Conservation (phyloP, 1,140 invertebrate species). For the Drosophila ercepeae region DNA sequence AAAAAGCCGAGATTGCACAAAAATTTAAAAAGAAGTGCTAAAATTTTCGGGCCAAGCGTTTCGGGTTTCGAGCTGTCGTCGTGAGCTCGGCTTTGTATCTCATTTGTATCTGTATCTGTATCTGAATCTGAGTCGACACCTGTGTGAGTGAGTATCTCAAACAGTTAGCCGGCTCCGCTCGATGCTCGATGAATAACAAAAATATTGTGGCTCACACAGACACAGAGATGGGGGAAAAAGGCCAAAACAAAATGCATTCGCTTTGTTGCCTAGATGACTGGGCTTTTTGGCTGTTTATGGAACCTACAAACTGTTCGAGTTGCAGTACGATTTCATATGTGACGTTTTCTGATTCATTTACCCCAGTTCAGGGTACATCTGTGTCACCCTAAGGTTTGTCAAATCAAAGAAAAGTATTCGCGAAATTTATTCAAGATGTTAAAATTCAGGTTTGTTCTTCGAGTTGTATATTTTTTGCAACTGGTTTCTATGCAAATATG, state of each 20-base stretch:
- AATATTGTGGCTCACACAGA: slow-evolving; percentile 19
- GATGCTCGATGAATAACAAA: background rate
- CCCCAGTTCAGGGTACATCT: background rate
- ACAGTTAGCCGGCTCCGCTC: slow-evolving; percentile 38
- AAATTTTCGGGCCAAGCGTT: slow-evolving; percentile 68
- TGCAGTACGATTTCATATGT: slow-evolving; percentile 41
- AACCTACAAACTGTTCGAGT: slow-evolving; percentile 32
- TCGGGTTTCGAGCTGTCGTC: slow-evolving; percentile 55
- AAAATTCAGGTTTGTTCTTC: background rate
- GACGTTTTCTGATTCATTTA: slow-evolving; percentile 26
- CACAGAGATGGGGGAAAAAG: slow-evolving; percentile 6
- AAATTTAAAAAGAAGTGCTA: slow-evolving; percentile 84
- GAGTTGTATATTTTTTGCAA: background rate
- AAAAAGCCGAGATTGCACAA: slow-evolving; percentile 79
- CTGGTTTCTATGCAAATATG: slow-evolving; percentile 23
- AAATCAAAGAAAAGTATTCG: background rate
- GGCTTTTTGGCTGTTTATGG: slow-evolving; percentile 29
- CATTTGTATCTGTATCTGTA: slow-evolving; percentile 21
- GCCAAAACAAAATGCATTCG: slow-evolving; percentile 31
- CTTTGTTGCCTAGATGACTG: slow-evolving; percentile 60
- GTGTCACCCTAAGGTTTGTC: background rate
- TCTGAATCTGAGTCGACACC: slow-evolving; percentile 20
- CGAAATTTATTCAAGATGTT: background rate
- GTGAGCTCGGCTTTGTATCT: slow-evolving; percentile 53
- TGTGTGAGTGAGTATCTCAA: slow-evolving; percentile 46